Evolutionary conservation across 2,797 vertebrate species (phyloP).

Genomic region (Heterohyrax brucei): DNA sequence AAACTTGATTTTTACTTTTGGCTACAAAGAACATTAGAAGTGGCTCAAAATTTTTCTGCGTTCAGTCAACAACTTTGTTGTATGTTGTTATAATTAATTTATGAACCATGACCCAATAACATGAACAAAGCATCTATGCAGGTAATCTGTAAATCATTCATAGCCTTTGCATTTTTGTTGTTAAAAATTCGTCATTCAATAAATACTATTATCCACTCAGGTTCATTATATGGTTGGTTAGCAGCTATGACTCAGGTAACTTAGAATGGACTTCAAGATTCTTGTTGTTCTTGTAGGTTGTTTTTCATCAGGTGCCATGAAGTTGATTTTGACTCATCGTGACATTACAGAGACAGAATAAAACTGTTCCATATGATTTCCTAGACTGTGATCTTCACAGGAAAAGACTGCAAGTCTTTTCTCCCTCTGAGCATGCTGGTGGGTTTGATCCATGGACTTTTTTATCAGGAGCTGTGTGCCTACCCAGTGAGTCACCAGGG

Average conservation of each 20-base stretch:
- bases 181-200: neutral
- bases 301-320: too few species aligned
- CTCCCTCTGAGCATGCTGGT: too few species aligned
- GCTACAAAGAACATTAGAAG: neutral
- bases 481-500: too few species aligned
- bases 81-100: constrained; percentile 12
- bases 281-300: neutral
- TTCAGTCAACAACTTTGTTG: neutral
- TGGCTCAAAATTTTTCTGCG: neutral
- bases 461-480: too few species aligned
- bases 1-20: constrained; percentile 36
- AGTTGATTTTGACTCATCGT: too few species aligned
- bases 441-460: too few species aligned
- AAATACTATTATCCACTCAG: neutral
- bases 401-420: too few species aligned
- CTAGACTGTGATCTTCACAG: too few species aligned
- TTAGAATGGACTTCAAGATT: neutral
- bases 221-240: neutral
- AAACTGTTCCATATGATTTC: too few species aligned
- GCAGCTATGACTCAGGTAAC: neutral
- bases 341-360: too few species aligned
- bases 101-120: neutral
- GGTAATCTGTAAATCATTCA: constrained; percentile 23
- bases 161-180: neutral
- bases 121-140: neutral